Conservation (phyloP, 2,797 vertebrate genomes). For the Apodemus agrarius region DNA sequence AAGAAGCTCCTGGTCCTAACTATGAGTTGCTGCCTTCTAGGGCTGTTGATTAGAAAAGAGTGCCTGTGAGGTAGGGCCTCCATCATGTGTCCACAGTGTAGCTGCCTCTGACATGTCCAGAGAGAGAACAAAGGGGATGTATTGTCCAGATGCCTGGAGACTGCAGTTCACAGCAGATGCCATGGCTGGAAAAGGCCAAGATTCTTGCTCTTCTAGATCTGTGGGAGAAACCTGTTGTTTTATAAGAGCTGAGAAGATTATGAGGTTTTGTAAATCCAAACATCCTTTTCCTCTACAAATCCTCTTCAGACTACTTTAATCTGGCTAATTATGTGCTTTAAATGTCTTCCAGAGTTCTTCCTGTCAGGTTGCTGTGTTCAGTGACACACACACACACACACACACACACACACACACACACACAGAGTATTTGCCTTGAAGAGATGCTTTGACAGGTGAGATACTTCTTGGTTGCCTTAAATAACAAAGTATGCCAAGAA, state of each 20-base stretch:
- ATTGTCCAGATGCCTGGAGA: not conserved
- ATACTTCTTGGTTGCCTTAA: not conserved
- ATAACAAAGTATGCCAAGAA: not conserved
- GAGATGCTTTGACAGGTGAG: not conserved
- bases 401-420: not conserved
- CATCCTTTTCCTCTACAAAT: constrained; percentile 47
- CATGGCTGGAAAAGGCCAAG: not conserved
- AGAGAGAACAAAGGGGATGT: constrained; percentile 51
- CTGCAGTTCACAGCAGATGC: not conserved
- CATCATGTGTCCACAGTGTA: not conserved
- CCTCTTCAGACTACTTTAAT: constrained; percentile 38
- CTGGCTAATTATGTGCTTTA: constrained; percentile 24
- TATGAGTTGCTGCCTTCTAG: not conserved
- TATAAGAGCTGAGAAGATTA: constrained; percentile 46
- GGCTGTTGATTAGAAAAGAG: not conserved
- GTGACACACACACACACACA: not conserved
- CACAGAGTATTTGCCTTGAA: not conserved
- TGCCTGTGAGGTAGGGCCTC: not conserved
- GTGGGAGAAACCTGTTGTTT: constrained; percentile 1
- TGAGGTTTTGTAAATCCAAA: constrained; percentile 38
- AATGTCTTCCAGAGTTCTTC: constrained; percentile 29
- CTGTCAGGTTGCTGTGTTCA: not conserved
- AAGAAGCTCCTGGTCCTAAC: not conserved
- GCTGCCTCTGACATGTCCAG: not conserved
- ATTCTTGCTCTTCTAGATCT: constrained; percentile 28